Base-by-base conservation (phyloP, 2,888 invertebrate genomes). In the Chydorus sphaericus region DNA sequence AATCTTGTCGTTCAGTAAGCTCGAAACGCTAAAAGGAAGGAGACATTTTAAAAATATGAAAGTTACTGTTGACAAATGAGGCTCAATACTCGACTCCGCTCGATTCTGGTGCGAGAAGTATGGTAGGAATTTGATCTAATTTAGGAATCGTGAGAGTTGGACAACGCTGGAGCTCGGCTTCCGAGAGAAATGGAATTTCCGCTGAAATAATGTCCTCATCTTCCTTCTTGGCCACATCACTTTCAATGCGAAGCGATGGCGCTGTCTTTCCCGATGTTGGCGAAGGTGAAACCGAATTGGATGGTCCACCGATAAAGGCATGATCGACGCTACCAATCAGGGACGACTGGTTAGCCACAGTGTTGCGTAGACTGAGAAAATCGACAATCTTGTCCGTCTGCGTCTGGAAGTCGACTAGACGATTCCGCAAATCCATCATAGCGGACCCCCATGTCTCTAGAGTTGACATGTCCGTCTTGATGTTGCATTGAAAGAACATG, bases 101-200 rank as follows among this genome's bases (percentile, higher is more conserved):
- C 67, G 85, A 83, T 68, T 85, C 83, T 56, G 83, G 81, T 0
- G 84, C 80, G 63, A 86, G 69, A 69, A 82, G 83, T 16, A 82
- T 74, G 14, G 81, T 80, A 54, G 81, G 76, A 60, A 82, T 70
- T 53, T 67, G 67, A 29, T 63, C 56, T 36, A 58, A 33, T 49
- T 49, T 31, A 10, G 55, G 31, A 16, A 52, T 37, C 68, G 67
- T 64, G 30, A 54, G 18, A 5, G 44, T 36, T 11, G 26, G 33
- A 37, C 52, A 52, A 23, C 52, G 52, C 26, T 36, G 52, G 18
- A 52, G 33, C n/a, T 52, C 52, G 18, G 52, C 23, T 20, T 52
- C 52, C 18, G 52, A 23, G 11, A 52, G 33, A 11, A 28, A 18
- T 10, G 31, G 33, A 14, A 37, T 8, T 14, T 26, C 18, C 10